A percentile compares a stretch with the other conserved stretches of the same genome.
phyloP scores from a whole-genome alignment of 2,888 invertebrate species.

The Mimumesa dahlbomi region DNA sequence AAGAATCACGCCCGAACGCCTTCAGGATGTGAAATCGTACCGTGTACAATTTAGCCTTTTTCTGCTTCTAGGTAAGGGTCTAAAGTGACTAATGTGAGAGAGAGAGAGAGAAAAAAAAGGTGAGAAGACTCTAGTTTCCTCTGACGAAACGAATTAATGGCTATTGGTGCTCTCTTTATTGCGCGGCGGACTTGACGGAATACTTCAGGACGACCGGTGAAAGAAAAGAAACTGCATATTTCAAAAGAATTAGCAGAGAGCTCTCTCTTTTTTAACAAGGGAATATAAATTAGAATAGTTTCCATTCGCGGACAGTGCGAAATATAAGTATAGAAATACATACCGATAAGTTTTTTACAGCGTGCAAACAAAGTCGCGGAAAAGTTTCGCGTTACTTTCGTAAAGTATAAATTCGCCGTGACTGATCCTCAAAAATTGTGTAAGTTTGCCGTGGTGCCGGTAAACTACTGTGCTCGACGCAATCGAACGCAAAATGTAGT shows the following conservation, averaged over 20 bases:
- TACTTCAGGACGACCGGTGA: too few species aligned
- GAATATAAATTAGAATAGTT: too few species aligned
- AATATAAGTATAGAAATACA: too few species aligned
- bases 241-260: too few species aligned
- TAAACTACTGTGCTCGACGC: neutral
- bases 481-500: neutral
- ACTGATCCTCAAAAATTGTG: neutral
- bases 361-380: neutral
- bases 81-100: slow-evolving; percentile 11
- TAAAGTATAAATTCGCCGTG: neutral
- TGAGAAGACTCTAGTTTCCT: slow-evolving; percentile 7
- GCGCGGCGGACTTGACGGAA: too few species aligned
- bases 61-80: slow-evolving; percentile 41
- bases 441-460: neutral
- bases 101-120: slow-evolving; percentile 17
- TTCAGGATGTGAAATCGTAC: slow-evolving; percentile 64
- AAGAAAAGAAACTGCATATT: too few species aligned
- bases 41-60: slow-evolving; percentile 45
- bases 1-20: slow-evolving; percentile 68
- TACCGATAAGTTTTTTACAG: too few species aligned
- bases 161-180: too few species aligned
- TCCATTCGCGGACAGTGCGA: too few species aligned
- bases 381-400: neutral
- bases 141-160: too few species aligned
- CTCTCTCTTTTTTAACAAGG: too few species aligned